Percentiles rank a stretch among this genome's conserved stretches.
Conservation (phyloP, 2,113 vertebrate species). For the Heptranchias perlo region DNA sequence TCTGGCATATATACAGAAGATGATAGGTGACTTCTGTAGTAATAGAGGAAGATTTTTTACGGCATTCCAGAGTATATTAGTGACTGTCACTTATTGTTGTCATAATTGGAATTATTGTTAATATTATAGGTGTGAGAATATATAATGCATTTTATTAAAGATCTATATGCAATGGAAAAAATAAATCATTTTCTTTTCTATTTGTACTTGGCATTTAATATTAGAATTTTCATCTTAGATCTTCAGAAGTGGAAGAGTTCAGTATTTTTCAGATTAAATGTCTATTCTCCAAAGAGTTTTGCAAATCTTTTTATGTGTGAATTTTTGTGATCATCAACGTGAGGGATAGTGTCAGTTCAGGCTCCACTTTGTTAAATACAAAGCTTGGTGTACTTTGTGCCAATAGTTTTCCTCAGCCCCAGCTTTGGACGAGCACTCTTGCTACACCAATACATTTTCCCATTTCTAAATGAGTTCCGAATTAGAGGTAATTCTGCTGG, state of each 20-base stretch:
- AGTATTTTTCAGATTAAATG: slow-evolving; percentile 2
- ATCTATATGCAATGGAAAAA: background rate
- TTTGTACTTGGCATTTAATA: background rate
- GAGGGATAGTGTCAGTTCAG: background rate
- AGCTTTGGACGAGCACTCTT: background rate
- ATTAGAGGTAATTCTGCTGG: background rate
- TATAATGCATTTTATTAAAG: background rate
- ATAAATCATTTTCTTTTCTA: background rate
- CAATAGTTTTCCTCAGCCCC: background rate
- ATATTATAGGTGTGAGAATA: background rate
- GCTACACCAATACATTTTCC: background rate
- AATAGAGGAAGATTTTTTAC: background rate
- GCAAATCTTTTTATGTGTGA: slow-evolving; percentile 22
- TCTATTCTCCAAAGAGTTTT: slow-evolving; percentile 6
- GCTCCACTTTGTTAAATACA: background rate
- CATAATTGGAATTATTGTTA: background rate
- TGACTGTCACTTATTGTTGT: background rate
- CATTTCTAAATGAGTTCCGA: background rate
- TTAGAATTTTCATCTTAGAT: background rate
- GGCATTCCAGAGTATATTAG: background rate
- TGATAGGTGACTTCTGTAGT: background rate
- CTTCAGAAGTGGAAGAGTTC: background rate
- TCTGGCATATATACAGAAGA: background rate
- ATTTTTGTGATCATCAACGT: slow-evolving; percentile 24
- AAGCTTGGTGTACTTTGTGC: background rate